Evolutionary conservation across 92 coral and sea anemone genomes (phyloP).

Genomic region (Umimayanthus chanpuru): DNA sequence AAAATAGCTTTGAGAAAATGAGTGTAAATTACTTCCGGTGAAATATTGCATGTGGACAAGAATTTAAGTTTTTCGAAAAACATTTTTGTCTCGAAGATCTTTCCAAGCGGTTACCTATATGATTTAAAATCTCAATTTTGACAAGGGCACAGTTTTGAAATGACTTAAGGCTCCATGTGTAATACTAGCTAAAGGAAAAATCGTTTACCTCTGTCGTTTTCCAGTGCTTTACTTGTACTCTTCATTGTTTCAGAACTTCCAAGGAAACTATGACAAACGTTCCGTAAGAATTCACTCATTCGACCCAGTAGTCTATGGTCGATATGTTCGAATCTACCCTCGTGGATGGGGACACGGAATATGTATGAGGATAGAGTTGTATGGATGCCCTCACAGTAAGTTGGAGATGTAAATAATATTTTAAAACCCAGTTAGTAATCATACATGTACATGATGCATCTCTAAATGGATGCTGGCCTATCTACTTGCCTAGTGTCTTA

Average conservation of each 20-base stretch:
- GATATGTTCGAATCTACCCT: constrained; percentile 32
- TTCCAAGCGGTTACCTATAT: no score
- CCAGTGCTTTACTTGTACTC: background rate
- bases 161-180: no score
- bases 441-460: background rate
- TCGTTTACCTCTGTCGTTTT: background rate
- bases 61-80: no score
- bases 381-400: constrained; percentile 46
- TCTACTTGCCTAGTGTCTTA: no score
- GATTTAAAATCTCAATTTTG: no score
- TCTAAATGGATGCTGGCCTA: background rate
- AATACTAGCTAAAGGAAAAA: background rate
- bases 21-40: no score
- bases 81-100: no score
- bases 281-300: constrained; percentile 24
- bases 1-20: no score
- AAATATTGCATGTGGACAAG: no score
- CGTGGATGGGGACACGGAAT: constrained; percentile 30
- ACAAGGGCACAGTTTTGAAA: no score
- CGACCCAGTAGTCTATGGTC: constrained; percentile 28
- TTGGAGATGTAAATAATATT: background rate
- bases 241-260: constrained; percentile 5
- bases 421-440: background rate
- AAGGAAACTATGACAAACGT: constrained; percentile 31
- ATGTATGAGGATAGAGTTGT: constrained; percentile 32